Evolutionary conservation across 2,113 vertebrate species (phyloP), one percentile per base, ranked within the genome.

Genomic region (Nothoprocta pentlandii): DNA sequence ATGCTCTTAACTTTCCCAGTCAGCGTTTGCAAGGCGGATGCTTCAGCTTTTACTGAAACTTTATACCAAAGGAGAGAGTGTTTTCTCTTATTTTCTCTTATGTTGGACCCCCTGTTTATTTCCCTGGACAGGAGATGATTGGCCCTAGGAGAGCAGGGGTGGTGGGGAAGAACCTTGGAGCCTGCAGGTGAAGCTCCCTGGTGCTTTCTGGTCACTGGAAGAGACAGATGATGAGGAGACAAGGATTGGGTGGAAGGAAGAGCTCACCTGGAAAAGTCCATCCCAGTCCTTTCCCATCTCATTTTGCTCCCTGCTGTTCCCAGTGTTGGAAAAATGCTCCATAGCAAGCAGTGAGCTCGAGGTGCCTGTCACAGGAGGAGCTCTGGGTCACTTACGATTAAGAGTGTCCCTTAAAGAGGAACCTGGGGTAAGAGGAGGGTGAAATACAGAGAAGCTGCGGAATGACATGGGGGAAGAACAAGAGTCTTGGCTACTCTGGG

Each of bases 1-100:
- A 78, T 93, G 64, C 89, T 95, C 94, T 86, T 87, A 42, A 90
- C 49, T 93, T 96, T 83, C 51, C 71, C 58, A 58, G 22, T 51
- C 41, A 85, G 58, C 63, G 25, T 88, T 96, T 42, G 10, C 86
- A 81, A 47, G 58, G 62, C 42, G 88, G 47, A 87, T 30, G 34
- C 44, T 84, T 41, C 67, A 70, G 28, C 46, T 66, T 58, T 8
- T 19, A 5, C 59, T 41, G 54, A 76, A 94, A 54, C 4, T 85
- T 66, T 63, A 7, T 4, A 74, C 41, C 61, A 5, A 51, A 56
- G 64, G 62, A 68, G 34, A 64, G 13, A 67, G 3, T 10, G 6
- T 1, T 62, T 66, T n/a, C 4, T 46, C 53, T n/a, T 16, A 23
- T 28, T 80, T 68, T 1, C 28, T 16, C 15, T 34, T 34, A 13